Base-by-base conservation (phyloP, 2,888 invertebrate species). In the Chloromyia formosa region DNA sequence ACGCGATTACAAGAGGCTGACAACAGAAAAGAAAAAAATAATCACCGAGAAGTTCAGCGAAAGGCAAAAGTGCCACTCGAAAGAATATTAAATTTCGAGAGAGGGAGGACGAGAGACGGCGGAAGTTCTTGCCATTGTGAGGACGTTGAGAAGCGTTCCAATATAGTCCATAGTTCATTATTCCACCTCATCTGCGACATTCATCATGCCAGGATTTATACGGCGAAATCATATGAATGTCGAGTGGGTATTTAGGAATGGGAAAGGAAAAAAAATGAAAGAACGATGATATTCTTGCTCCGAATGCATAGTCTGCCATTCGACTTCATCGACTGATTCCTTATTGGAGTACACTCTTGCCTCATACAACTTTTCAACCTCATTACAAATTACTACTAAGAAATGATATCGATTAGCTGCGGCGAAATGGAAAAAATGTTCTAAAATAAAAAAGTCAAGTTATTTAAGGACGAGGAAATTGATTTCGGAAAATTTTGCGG, bases 151-250 rank as follows among this genome's bases (percentile, higher is more conserved):
- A 49, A 49, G 49, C 16, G 14, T 49, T 12, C 49, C 16, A 5
- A 49, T 49, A 49, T 12, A n/a, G 49, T 12, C 14, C 14, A 12
- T 12, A n/a, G 49, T 12, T 49, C 49, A 49, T 49, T 49, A 49
- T 49, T 49, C 49, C 49, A 49, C 49, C 49, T 49, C 49, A 12
- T 49, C 49, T 49, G 12, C 16, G 49, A 49, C 49, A 49, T 49
- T 49, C 49, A 49, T 49, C 49, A 49, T 49, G 12, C 14, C 49
- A n/a, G 12, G 16, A n/a, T 49, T 49, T 49, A n/a, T 49, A 49
- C 27, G 27, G 16, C 2, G 10, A 49, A 49, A 49, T 49, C 49
- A 49, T 49, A 49, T n/a, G 49, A 49, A 35, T 35, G 27, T 35
- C 27, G 27, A 35, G 27, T 35, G 27, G 27, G 27, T 35, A 35